Percentiles rank a stretch among this genome's conserved stretches.
Evolutionary conservation across 2,797 vertebrate species (phyloP).

Genomic region (Apogon hyalosoma): DNA sequence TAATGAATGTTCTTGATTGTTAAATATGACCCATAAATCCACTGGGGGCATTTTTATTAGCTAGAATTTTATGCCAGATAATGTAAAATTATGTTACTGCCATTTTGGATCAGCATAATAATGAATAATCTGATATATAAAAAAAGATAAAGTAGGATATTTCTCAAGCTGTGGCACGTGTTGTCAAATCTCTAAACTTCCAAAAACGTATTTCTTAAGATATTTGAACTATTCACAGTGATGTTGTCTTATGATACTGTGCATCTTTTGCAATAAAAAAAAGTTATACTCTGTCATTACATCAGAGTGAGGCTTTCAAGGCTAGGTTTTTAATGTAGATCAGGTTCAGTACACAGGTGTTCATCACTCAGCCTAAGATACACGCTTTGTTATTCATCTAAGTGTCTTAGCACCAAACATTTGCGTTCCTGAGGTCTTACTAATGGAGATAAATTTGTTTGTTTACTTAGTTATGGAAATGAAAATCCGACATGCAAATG

Average conservation of each 20-base stretch:
- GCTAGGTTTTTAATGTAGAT: no score
- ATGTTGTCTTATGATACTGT: no score
- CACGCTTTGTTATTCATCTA: neutral
- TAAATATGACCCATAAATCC: constrained; percentile 1
- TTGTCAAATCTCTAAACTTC: no score
- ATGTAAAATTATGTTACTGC: neutral
- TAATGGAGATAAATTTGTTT: constrained; percentile 10
- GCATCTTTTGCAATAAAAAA: no score
- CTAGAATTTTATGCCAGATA: no score
- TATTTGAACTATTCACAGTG: no score
- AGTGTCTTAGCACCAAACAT: neutral
- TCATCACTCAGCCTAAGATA: neutral
- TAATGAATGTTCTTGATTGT: neutral
- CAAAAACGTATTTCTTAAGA: no score
- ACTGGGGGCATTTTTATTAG: neutral
- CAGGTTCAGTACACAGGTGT: neutral
- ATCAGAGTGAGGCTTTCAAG: no score
- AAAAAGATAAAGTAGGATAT: no score
- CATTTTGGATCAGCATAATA: neutral
- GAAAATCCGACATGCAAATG: neutral
- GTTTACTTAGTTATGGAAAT: constrained; percentile 8
- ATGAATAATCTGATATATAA: neutral
- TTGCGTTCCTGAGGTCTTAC: neutral
- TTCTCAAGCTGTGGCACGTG: no score
- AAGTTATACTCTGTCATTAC: no score